phyloP scores from a whole-genome alignment of 2,888 invertebrate species.

The Sarcophaga rosellei region DNA sequence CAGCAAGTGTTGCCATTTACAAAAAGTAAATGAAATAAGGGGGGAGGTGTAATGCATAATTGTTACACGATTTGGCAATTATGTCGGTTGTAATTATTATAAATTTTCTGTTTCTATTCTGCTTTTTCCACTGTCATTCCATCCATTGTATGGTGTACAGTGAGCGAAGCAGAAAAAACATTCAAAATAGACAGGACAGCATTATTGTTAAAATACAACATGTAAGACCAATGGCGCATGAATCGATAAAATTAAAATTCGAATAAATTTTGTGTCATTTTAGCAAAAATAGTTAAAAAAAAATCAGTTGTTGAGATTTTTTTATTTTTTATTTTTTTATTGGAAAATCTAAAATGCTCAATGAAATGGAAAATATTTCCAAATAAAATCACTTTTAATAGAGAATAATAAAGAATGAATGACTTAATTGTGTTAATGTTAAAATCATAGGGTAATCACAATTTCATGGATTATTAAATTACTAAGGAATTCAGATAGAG shows the following conservation, averaged over 20 bases:
- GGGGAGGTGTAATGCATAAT: slow-evolving; percentile 18
- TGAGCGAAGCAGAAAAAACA: not conserved
- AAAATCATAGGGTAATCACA: too few species aligned
- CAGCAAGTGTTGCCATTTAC: not conserved
- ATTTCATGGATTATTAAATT: too few species aligned
- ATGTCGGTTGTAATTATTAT: slow-evolving; percentile 58
- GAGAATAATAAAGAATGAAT: too few species aligned
- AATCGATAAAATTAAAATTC: slow-evolving; percentile 27
- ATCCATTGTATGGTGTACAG: not conserved
- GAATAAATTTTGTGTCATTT: slow-evolving; percentile 38
- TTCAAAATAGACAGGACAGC: not conserved
- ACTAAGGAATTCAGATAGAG: too few species aligned
- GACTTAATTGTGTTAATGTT: too few species aligned
- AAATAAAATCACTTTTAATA: too few species aligned
- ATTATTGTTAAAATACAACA: slow-evolving; percentile 18
- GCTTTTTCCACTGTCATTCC: too few species aligned
- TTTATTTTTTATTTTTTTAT: not conserved
- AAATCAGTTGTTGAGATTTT: not conserved
- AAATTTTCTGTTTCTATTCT: not conserved
- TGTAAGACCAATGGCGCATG: slow-evolving; percentile 44
- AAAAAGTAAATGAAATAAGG: not conserved
- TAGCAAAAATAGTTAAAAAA: not conserved
- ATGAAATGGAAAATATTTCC: too few species aligned
- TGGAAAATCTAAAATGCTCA: too few species aligned
- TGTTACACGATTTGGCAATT: slow-evolving; percentile 62